Base-by-base conservation (phyloP, 2,797 vertebrate genomes). In the Botia almorhae region DNA sequence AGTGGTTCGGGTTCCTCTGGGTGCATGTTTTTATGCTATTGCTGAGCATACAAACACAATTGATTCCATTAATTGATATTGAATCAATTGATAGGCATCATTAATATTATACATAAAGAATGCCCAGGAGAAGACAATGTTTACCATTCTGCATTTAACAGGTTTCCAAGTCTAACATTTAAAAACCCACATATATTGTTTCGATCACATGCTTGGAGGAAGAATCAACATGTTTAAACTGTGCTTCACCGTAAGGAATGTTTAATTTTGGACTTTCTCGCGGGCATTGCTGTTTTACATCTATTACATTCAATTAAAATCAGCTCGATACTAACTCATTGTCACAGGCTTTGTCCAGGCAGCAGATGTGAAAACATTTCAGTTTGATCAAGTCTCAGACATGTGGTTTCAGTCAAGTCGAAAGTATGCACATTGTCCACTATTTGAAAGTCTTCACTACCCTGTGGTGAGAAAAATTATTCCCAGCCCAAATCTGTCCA, bases 401-500 rank as follows among this genome's bases (percentile, higher is more conserved):
- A 89, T 89, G 80, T 87, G 86, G 83, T 87, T 86, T 83, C 19
- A 83, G 84, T 89, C 83, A 87, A 84, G 84, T 69, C 73, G 53
- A 58, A 83, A 87, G 74, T 76, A 85, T 85, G 82, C 70, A 55
- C 60, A 74, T 79, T 82, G 78, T 87, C 80, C 83, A 76, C 69
- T 78, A 82, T 85, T 81, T 77, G 53, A 76, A 83, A 85, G 50
- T 73, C 73, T 82, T 84, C 69, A 69, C 83, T 79, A 63, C 79
- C 79, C n/a, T 76, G 69, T 43, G 69, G 69, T 78, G 80, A 86
- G 82, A 85, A 86, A 87, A 89, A 78, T 87, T 51, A 82, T 86
- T 87, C 81, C 84, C 83, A 81, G 71, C 80, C 63, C 55, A 78
- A 82, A 81, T 83, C 80, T 81, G 74, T 68, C 69, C 70, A 81